phyloP scores from a whole-genome alignment of 2,797 vertebrate genomes.

The Halcyon badia region DNA sequence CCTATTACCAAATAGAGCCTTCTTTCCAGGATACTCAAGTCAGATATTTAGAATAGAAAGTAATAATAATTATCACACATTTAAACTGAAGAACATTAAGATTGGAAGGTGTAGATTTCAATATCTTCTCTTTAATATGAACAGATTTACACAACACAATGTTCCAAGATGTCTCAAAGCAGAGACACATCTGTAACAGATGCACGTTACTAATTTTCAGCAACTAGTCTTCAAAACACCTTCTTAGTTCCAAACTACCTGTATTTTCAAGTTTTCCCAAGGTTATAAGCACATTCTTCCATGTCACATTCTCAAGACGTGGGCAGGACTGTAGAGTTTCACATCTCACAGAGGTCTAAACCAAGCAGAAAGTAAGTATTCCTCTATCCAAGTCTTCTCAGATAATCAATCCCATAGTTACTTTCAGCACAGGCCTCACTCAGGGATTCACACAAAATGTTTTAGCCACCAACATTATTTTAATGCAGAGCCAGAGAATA shows the following conservation, averaged over 20 bases:
- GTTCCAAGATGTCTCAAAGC: background rate
- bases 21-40: background rate
- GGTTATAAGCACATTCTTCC: background rate
- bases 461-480: background rate
- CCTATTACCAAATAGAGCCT: background rate
- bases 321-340: background rate
- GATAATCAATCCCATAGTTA: background rate
- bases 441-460: background rate
- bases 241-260: background rate
- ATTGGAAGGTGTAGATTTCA: background rate
- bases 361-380: background rate
- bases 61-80: background rate
- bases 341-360: background rate
- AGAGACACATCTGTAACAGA: background rate
- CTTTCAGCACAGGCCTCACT: background rate
- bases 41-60: background rate
- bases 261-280: background rate
- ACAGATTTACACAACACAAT: background rate
- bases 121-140: background rate
- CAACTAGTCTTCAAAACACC: background rate
- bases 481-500: background rate
- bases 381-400: background rate
- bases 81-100: background rate
- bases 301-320: accelerated
- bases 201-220: background rate